Conservation (phyloP, 2,113 vertebrate species). For the Eidolon helvum region DNA sequence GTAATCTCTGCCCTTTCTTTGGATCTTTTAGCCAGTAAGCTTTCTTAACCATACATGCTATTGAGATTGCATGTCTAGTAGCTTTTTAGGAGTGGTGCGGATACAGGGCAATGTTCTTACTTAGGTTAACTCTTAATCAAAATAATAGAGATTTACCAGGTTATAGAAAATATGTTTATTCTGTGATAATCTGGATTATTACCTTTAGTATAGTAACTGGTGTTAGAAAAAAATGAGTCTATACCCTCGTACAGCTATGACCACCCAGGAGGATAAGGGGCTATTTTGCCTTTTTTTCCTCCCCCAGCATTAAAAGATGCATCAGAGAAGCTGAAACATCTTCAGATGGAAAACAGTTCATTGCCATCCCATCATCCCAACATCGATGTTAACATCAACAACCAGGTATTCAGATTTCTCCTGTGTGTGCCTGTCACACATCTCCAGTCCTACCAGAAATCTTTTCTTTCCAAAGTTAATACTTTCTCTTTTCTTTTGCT, state of each 20-base stretch:
- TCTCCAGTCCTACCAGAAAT: background rate
- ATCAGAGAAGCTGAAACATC: constrained; percentile 89
- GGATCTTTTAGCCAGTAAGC: background rate
- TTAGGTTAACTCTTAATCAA: background rate
- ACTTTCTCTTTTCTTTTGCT: background rate
- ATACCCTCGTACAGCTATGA: background rate
- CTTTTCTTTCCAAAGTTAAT: background rate
- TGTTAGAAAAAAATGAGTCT: background rate
- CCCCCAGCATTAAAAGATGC: constrained; percentile 81
- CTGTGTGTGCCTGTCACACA: background rate
- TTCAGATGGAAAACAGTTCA: constrained; percentile 84
- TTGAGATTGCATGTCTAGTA: background rate
- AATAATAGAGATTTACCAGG: background rate
- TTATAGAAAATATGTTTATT: constrained; percentile 2
- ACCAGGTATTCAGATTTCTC: constrained; percentile 84
- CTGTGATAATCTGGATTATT: background rate
- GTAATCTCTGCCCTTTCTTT: background rate
- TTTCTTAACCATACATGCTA: background rate
- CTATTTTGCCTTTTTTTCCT: background rate
- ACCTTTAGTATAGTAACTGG: background rate
- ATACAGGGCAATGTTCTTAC: background rate
- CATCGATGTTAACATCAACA: constrained; percentile 88
- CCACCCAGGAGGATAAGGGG: background rate
- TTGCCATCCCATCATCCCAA: constrained; percentile 74
- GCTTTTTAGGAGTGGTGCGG: background rate